phyloP scores from a whole-genome alignment of 92 coral and sea anemone species.

The Porites cylindrica region DNA sequence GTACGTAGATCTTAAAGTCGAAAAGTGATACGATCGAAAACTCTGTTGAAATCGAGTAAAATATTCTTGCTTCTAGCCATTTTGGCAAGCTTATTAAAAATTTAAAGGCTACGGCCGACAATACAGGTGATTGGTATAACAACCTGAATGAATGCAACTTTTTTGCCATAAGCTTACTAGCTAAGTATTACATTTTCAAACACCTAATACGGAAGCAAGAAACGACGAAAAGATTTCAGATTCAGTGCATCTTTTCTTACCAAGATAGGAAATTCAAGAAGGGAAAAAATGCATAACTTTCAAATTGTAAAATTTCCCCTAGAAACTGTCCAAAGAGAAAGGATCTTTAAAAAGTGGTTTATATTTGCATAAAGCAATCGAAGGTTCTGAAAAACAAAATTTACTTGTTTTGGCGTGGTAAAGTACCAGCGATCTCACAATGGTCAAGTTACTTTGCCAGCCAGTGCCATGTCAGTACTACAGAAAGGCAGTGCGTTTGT shows the following conservation, averaged over 20 bases:
- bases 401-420: background rate
- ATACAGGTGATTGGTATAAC: conserved; percentile 59
- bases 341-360: background rate
- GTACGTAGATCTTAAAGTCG: background rate
- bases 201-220: background rate
- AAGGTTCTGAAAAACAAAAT: conserved; percentile 23
- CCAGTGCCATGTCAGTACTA: background rate
- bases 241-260: background rate
- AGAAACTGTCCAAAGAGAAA: conserved; percentile 58
- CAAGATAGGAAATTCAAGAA: background rate
- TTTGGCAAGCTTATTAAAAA: conserved; percentile 81
- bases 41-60: conserved; percentile 17
- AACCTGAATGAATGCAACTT: conserved; percentile 42
- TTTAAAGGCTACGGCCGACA: conserved; percentile 73
- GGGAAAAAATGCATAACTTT: conserved; percentile 47
- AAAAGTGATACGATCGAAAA: background rate
- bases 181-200: conserved; percentile 62
- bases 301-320: conserved; percentile 62
- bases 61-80: conserved; percentile 59
- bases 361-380: conserved; percentile 32
- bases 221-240: conserved; percentile 14
- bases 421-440: conserved; percentile 8
- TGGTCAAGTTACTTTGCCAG: conserved; percentile 16
- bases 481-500: background rate
- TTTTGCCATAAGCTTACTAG: conserved; percentile 64